These are phyloP conservation scores for Xestia ashworthii DNA, from an alignment of 2,888 invertebrate genomes.

Conservation along the genomic window DNA sequence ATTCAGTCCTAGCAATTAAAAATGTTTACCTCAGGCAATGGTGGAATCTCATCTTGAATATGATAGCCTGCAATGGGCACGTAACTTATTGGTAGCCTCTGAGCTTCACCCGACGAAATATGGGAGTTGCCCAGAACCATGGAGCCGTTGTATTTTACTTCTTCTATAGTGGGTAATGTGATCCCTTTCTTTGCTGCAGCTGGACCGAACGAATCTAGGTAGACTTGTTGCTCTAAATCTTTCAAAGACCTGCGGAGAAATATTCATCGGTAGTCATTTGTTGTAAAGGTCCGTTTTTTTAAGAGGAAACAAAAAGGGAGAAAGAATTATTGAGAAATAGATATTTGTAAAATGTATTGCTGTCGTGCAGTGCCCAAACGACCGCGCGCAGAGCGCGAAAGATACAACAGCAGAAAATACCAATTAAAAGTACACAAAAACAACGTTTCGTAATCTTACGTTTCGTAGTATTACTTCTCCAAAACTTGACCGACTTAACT, in stretches of 20 bases:
- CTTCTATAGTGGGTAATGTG: constrained; percentile 69
- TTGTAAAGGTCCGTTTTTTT: too few species aligned
- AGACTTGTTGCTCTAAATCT: constrained; percentile 50
- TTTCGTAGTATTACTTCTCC: too few species aligned
- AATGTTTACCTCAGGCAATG: constrained; percentile 75
- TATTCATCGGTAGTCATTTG: too few species aligned
- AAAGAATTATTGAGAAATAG: too few species aligned
- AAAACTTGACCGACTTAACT: too few species aligned
- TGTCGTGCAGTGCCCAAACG: too few species aligned
- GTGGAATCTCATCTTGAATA: constrained; percentile 71
- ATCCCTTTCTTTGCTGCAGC: constrained; percentile 67
- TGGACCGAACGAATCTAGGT: constrained; percentile 47
- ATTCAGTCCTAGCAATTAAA: not conserved
- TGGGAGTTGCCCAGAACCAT: constrained; percentile 81
- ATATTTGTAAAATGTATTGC: too few species aligned
- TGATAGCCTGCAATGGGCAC: constrained; percentile 79
- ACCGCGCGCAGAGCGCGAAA: too few species aligned
- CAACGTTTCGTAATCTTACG: too few species aligned
- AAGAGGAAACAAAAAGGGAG: too few species aligned
- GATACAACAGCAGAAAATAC: too few species aligned
- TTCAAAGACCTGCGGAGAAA: constrained; percentile 36
- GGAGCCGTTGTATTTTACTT: constrained; percentile 74
- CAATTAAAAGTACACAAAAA: too few species aligned
- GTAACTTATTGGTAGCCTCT: constrained; percentile 76
- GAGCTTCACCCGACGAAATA: constrained; percentile 71